Percentiles rank a stretch among this genome's conserved stretches.
phyloP scores from a whole-genome alignment of 2,888 invertebrate genomes.

The Spodoptera exigua region DNA sequence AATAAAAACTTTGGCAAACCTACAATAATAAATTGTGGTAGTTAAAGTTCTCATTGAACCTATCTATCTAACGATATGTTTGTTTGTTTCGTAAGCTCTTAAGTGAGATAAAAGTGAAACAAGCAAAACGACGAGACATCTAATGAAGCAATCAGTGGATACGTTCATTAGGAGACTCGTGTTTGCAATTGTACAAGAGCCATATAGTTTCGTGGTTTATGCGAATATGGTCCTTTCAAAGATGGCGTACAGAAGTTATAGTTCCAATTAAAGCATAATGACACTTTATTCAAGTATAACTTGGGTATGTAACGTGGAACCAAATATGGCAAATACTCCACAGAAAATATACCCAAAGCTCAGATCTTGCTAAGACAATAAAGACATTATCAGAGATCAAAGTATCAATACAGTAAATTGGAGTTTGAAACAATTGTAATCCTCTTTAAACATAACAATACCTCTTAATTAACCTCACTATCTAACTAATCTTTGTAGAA shows the following conservation, averaged over 20 bases:
- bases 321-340: no score
- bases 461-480: slow-evolving; percentile 15
- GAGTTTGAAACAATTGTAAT: no score
- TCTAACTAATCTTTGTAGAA: slow-evolving; percentile 21
- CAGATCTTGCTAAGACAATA: no score
- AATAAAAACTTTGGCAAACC: slow-evolving; percentile 2
- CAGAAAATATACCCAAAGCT: no score
- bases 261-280: no score
- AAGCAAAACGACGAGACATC: slow-evolving; percentile 41
- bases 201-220: slow-evolving; percentile 1
- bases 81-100: slow-evolving; percentile 45
- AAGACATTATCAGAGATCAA: no score
- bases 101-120: slow-evolving; percentile 39
- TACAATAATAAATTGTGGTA: slow-evolving; percentile 23
- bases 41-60: slow-evolving; percentile 30
- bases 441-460: neutral
- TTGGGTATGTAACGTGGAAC: no score
- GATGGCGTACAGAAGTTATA: neutral
- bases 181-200: slow-evolving; percentile 18
- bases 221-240: neutral
- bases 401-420: no score
- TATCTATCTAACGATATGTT: slow-evolving; percentile 24
- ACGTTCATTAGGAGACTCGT: slow-evolving; percentile 39
- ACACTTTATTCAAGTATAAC: no score
- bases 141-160: slow-evolving; percentile 53